phyloP scores from a whole-genome alignment of 2,113 vertebrate genomes.

The Neomonachus schauinslandi region DNA sequence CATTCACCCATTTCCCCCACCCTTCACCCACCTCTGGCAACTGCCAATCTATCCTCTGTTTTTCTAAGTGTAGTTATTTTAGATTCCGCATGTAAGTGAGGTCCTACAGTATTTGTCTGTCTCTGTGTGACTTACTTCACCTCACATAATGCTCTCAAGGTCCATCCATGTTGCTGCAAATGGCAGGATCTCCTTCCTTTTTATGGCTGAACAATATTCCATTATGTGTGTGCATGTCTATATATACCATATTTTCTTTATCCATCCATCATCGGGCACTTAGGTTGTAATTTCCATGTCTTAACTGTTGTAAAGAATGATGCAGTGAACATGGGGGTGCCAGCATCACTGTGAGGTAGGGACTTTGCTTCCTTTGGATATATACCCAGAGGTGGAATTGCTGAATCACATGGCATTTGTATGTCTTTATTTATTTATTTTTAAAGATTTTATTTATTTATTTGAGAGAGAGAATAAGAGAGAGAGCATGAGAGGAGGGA shows the following conservation, averaged over 20 bases:
- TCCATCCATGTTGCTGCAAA: not conserved
- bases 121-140: not conserved
- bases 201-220: not conserved
- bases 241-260: not conserved
- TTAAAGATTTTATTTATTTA: too few relatives aligned
- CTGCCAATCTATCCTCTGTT: not conserved
- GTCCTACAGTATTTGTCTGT: not conserved
- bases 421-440: not conserved
- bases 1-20: not conserved
- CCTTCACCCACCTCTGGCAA: not conserved
- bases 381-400: not conserved
- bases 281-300: not conserved
- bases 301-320: not conserved
- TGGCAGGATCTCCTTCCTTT: not conserved
- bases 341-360: not conserved
- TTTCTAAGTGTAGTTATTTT: not conserved
- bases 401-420: not conserved
- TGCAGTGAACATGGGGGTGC: not conserved
- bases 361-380: not conserved
- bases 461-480: too few relatives aligned
- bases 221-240: not conserved
- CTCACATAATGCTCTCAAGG: not conserved
- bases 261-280: not conserved
- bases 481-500: too few relatives aligned
- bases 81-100: not conserved